A percentile compares a stretch with the other conserved stretches of the same genome.
These are phyloP conservation scores for Oophaga pumilio DNA, from an alignment of 2,113 vertebrate genomes.

Conservation along the genomic window DNA sequence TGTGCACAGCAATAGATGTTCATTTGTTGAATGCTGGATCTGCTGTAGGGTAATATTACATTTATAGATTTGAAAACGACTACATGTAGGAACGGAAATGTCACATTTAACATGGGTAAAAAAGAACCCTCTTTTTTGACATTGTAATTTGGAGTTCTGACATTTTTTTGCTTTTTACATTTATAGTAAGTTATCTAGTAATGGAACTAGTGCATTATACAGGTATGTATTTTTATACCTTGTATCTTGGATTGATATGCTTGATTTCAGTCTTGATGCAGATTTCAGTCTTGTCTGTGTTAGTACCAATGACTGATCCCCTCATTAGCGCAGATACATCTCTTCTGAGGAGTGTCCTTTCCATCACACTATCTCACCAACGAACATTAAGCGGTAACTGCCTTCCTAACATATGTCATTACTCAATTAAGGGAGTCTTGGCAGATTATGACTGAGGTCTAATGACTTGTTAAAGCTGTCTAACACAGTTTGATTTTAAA, in stretches of 20 bases:
- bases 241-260: neutral
- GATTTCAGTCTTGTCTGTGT: constrained; percentile 72
- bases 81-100: no score
- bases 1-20: no score
- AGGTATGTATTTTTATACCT: neutral
- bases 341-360: constrained; percentile 89
- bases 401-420: constrained; percentile 96
- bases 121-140: no score
- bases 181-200: neutral
- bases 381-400: constrained; percentile 93
- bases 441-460: constrained; percentile 88
- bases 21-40: no score
- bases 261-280: no score
- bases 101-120: no score
- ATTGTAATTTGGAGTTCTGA: no score
- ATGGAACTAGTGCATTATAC: neutral
- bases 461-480: constrained; percentile 99
- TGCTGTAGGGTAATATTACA: no score
- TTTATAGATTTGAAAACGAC: no score
- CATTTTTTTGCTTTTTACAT: neutral
- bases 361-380: constrained; percentile 76
- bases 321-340: constrained; percentile 94
- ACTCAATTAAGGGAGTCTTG: constrained; percentile 93
- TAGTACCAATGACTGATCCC: constrained; percentile 86
- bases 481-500: constrained; percentile 92